Evolutionary conservation across 2,113 vertebrate genomes (phyloP), one percentile per base, ranked within the genome.

Genomic region (Cricetomys ansorgei): DNA sequence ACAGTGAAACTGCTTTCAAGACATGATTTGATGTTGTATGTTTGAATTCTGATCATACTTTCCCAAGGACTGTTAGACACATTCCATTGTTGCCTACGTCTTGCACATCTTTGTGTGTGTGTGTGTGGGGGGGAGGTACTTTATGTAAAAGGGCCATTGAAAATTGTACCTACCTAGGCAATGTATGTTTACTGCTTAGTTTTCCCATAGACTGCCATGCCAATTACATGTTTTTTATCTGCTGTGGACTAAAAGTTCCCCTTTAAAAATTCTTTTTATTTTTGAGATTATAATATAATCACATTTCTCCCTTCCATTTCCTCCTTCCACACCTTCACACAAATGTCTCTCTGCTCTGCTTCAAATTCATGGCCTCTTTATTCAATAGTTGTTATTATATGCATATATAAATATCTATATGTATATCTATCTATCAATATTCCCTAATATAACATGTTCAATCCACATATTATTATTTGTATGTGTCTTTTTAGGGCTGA

Each of bases 1-100:
- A 90, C 93, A 93, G 55, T 85, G 37, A 88, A 62, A 81, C 59
- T 79, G 13, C 93, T 76, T 92, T 88, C 57, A 50, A 57, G n/a
- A 93, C 75, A 72, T 45, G 0, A 81, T 79, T 93, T 80, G 92
- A 93, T 53, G 4, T 3, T 57, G 34, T n/a, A 84, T 13, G 1
- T 75, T 94, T 87, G 59, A 72, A 83, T 79, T 45, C 1, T 40
- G 69, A 48, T 80, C 80, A 57, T n/a, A 65, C 21, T 84, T 94
- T 75, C 7, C 85, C 11, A 34, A 19, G 62, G 27, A 77, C 3
- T 17, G 19, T 69, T 48, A 40, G 13, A 43, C 13, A 79, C 53
- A 50, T 23, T 40, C 11, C 12, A 83, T 1, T 89, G 25, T 34
- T 89, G 10, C 16, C 40, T 65, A 55, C 62, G 40, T 73, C 6